Base-by-base conservation (phyloP, 2,888 invertebrate species). In the Pseudococcus longispinus region DNA sequence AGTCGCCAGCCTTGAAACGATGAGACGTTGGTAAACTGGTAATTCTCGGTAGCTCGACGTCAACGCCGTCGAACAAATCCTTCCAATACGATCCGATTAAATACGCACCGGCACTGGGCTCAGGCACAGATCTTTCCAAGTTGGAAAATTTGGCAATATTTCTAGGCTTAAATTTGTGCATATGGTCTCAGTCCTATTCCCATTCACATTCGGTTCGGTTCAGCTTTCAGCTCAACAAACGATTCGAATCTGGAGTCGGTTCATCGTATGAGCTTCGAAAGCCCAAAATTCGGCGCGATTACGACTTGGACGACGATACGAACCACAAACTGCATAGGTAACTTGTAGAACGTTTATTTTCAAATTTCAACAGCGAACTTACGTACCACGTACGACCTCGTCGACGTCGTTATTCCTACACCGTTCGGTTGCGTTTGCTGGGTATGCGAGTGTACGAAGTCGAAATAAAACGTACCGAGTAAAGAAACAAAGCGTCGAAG, bases 1-100 rank as follows among this genome's bases (percentile, higher is more conserved):
- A 80, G 77, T 80, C 29, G 77, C 77, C 77, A 80, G 77, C 77
- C 77, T 80, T 80, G 77, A 80, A 80, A 80, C 77, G 77, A 42
- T 42, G 77, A 80, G 77, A 80, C 77, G 77, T 29, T 80, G 77
- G 77, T 42, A 11, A 80, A 37, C 77, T 42, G 42, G 74, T 74
- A 74, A 70, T 70, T 74, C 32, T 74, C 32, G 74, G 3, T 5
- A 37, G 18, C 20, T 55, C n/a, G 51, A 51, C 51, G 65, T 29
- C 70, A 29, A 29, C 65, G 26, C 26, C 55, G 6, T 15, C 55
- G n/a, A 18, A 20, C 23, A 55, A 18, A n/a, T 55, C 6, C 55
- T n/a, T 46, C 6, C 55, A 55, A 55, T 8, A 9, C 8, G 37
- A 37, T 37, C 9, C 37, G 37, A n/a, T n/a, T n/a, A n/a, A 5